These are phyloP conservation scores for Anguilla marmorata DNA, from an alignment of 2,797 vertebrate species.

Conservation along the genomic window DNA sequence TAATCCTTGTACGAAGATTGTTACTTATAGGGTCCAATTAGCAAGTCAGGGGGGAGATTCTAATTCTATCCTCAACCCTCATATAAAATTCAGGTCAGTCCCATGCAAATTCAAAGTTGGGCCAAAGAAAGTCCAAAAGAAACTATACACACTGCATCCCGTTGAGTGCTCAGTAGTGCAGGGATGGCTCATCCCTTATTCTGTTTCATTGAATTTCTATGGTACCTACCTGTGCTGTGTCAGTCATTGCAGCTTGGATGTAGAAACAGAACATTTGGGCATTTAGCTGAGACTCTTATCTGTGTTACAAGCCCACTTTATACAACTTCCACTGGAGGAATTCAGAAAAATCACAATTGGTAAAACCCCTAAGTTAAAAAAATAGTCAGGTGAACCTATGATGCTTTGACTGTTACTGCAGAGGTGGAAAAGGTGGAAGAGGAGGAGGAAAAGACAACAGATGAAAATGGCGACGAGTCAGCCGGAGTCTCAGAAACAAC, in stretches of 20 bases:
- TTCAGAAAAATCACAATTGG: not conserved
- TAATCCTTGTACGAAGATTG: not conserved
- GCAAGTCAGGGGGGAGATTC: not conserved
- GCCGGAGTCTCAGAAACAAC: conserved; percentile 57
- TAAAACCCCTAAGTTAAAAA: not conserved
- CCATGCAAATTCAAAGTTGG: not conserved
- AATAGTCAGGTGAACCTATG: not conserved
- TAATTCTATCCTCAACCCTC: not conserved
- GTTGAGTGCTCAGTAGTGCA: not conserved
- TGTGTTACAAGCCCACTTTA: too few relatives aligned
- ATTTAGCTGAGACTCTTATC: too few relatives aligned
- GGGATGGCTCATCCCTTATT: not conserved
- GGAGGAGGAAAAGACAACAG: conserved; percentile 58
- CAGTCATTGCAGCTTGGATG: not conserved
- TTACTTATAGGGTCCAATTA: not conserved
- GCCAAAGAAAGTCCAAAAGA: not conserved
- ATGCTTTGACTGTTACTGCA: not conserved
- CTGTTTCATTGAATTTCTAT: not conserved
- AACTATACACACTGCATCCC: not conserved
- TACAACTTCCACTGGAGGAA: too few relatives aligned
- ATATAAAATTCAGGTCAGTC: not conserved
- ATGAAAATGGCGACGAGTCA: conserved; percentile 70
- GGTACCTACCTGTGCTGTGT: not conserved
- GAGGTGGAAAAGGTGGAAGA: conserved; percentile 8
- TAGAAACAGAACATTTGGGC: not conserved